A percentile compares a stretch with the other conserved stretches of the same genome.
Evolutionary conservation across 2,113 vertebrate species (phyloP).

Genomic region (human (Homo sapiens)): DNA sequence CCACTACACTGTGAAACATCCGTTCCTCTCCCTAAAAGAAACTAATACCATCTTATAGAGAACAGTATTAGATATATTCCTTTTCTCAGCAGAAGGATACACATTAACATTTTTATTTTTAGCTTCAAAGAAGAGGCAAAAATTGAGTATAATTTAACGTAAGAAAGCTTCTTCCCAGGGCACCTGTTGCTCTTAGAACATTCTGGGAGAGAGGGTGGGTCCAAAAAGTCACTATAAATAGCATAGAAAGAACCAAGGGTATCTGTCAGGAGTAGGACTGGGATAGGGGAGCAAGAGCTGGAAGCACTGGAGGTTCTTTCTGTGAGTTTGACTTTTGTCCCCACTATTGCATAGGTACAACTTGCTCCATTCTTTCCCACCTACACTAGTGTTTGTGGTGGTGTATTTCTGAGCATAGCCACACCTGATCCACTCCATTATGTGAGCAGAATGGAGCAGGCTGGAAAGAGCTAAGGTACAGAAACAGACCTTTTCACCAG

Average conservation of each 20-base stretch:
- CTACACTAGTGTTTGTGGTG: not conserved
- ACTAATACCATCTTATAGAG: not conserved
- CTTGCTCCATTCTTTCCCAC: not conserved
- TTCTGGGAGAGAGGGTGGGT: not conserved
- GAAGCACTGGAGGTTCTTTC: not conserved
- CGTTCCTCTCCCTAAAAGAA: not conserved
- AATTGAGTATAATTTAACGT: not conserved
- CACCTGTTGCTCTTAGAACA: not conserved
- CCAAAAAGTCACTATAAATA: not conserved
- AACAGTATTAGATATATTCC: not conserved
- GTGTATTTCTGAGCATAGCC: not conserved
- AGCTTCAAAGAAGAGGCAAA: not conserved
- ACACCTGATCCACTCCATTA: accelerated
- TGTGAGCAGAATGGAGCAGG: not conserved
- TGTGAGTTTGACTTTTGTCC: not conserved
- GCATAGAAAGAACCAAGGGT: not conserved
- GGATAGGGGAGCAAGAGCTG: not conserved
- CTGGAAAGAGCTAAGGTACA: not conserved
- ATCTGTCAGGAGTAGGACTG: not conserved
- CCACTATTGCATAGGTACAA: not conserved
- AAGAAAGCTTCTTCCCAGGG: slow-evolving; percentile 12
- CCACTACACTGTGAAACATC: not conserved
- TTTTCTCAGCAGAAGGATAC: not conserved
- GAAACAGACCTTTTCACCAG: not conserved
- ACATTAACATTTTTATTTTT: not conserved